Evolutionary conservation across 2,888 invertebrate species (phyloP), one percentile per base, ranked within the genome.

Genomic region (Mallateleia sp.): DNA sequence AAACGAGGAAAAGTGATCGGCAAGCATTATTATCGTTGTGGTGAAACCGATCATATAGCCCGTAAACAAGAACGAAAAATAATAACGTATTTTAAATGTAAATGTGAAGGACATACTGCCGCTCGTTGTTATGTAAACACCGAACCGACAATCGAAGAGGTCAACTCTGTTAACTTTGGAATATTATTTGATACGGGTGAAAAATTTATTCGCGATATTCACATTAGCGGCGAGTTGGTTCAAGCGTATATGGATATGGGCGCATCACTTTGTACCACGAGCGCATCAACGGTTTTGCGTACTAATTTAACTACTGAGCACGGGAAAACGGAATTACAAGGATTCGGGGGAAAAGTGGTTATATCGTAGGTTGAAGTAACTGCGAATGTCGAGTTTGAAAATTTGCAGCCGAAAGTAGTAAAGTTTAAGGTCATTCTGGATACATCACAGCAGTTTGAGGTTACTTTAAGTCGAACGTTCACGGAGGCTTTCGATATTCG

Each of bases 401-500:
- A 25, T 11, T 62, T 80, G 24, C 28, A 80, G 60, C 62, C 50
- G 8, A 62, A 45, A 45, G 14, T 24, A 15, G 18, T 74, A 9
- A 45, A 3, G 8, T 81, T 80, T n/a, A 56, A 32, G 14, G 62
- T 69, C 20, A 52, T 80, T 5, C 62, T 71, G 1, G 79, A 80
- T 71, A 71, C 45, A 9, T 60, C 28, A 1, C 81, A 81, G 20
- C 45, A n/a, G n/a, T 58, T 4, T 1, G 71, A 80, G 18, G 22
- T 80, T 42, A 71, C 72, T 24, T 54, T 80, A 47, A 72, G 72
- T 18, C 52, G 54, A 62, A 52, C 79, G 5, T 80, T 80, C 32
- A 80, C 79, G 3, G 79, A 80, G 38, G 28, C 79, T 2, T 25
- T 50, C 8, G 71, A 80, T 71, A 71, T 80, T n/a, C n/a, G n/a